Conservation (phyloP, 2,888 invertebrate genomes). For the Adelphocoris suturalis region DNA sequence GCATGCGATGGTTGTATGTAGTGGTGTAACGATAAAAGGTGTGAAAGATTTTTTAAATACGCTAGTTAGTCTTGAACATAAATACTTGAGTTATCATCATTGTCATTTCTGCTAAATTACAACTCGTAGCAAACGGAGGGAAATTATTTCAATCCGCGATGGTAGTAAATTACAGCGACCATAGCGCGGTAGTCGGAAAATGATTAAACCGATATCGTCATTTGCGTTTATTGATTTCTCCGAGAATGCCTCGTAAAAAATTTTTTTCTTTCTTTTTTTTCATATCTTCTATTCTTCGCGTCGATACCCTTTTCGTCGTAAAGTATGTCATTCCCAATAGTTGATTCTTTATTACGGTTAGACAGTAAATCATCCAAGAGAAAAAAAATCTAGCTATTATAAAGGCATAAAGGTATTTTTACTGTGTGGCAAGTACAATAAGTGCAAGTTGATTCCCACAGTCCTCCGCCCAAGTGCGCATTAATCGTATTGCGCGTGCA, state of each 20-base stretch:
- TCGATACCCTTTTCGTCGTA: neutral
- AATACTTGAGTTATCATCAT: too few relatives aligned
- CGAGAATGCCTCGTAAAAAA: constrained; percentile 9
- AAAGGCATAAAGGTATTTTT: neutral
- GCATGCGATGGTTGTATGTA: too few relatives aligned
- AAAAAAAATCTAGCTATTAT: neutral
- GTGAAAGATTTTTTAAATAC: too few relatives aligned
- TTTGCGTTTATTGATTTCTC: neutral
- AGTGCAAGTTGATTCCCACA: constrained; percentile 35
- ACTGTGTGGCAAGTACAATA: neutral
- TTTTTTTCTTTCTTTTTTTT: neutral
- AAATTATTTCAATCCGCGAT: neutral
- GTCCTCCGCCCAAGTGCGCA: constrained; percentile 18
- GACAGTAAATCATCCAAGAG: neutral
- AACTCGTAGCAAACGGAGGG: too few relatives aligned
- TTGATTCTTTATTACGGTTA: neutral
- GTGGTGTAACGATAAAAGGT: too few relatives aligned
- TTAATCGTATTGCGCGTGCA: constrained; percentile 36
- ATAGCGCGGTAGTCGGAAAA: neutral
- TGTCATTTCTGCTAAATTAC: too few relatives aligned
- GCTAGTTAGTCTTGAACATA: too few relatives aligned
- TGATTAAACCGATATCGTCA: neutral
- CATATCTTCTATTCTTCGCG: neutral
- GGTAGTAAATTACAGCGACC: neutral
- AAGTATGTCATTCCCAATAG: constrained; percentile 11